Conservation (phyloP, 2,797 vertebrate species). For the Ispidina lecontei region DNA sequence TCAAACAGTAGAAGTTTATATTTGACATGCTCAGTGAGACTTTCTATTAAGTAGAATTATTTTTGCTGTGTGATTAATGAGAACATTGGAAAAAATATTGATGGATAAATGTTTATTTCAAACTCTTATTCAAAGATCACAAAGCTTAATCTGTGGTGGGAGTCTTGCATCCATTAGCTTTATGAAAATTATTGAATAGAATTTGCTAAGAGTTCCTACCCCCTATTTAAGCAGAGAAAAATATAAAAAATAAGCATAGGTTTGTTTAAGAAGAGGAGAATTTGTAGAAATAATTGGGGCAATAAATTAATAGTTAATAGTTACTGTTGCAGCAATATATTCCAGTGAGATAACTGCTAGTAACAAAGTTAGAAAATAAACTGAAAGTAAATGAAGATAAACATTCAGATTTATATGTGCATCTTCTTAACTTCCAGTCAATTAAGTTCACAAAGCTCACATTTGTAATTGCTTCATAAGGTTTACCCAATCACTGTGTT, state of each 20-base stretch:
- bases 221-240: neutral
- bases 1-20: neutral
- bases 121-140: neutral
- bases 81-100: neutral
- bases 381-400: slow-evolving; percentile 6
- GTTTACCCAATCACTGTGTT: neutral
- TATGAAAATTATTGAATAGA: neutral
- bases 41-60: neutral
- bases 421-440: neutral
- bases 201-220: neutral
- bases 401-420: neutral
- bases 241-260: neutral
- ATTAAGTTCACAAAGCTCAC: neutral
- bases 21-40: neutral
- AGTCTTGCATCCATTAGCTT: neutral
- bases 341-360: neutral
- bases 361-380: neutral
- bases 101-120: neutral
- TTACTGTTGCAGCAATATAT: neutral
- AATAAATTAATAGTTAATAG: neutral
- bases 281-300: neutral
- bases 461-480: neutral
- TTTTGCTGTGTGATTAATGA: neutral
- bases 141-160: neutral
- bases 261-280: neutral